Evolutionary conservation across 1,140 invertebrate genomes (phyloP).

Genomic region (Chlorops oryzae): DNA sequence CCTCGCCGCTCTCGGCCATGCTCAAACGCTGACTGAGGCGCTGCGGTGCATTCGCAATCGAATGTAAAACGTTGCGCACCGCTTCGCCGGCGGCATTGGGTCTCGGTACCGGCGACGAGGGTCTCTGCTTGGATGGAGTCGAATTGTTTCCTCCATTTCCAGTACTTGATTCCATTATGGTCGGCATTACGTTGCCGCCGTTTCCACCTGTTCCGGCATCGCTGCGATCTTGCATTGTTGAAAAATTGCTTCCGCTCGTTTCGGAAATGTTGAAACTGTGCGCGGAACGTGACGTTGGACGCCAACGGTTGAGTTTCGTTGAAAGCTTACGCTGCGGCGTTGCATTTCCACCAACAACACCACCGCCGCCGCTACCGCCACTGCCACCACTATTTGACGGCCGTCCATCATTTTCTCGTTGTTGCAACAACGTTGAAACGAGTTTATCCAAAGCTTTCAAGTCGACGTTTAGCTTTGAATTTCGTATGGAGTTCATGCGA

Average conservation of each 20-base stretch:
- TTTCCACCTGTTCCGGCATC: neutral
- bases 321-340: slow-evolving; percentile 23
- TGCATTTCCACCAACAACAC: no score
- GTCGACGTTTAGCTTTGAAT: slow-evolving; percentile 40
- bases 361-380: slow-evolving; percentile 15
- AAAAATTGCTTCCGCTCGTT: neutral
- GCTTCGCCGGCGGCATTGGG: neutral
- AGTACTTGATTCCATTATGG: slow-evolving; percentile 40
- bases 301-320: slow-evolving; percentile 41
- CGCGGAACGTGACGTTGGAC: slow-evolving; percentile 38
- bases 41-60: slow-evolving; percentile 19
- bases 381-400: neutral
- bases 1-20: slow-evolving; percentile 24
- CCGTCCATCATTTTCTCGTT: slow-evolving; percentile 26
- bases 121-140: neutral
- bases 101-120: slow-evolving; percentile 25
- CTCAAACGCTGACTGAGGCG: slow-evolving; percentile 10
- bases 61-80: slow-evolving; percentile 18
- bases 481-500: slow-evolving; percentile 38
- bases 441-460: slow-evolving; percentile 40
- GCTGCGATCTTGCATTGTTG: no score
- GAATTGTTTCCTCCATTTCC: slow-evolving; percentile 14
- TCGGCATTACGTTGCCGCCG: slow-evolving; percentile 31
- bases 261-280: slow-evolving; percentile 27
- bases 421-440: slow-evolving; percentile 36